Base-by-base conservation (phyloP, 2,888 invertebrate genomes). In the Papilio elwesi region DNA sequence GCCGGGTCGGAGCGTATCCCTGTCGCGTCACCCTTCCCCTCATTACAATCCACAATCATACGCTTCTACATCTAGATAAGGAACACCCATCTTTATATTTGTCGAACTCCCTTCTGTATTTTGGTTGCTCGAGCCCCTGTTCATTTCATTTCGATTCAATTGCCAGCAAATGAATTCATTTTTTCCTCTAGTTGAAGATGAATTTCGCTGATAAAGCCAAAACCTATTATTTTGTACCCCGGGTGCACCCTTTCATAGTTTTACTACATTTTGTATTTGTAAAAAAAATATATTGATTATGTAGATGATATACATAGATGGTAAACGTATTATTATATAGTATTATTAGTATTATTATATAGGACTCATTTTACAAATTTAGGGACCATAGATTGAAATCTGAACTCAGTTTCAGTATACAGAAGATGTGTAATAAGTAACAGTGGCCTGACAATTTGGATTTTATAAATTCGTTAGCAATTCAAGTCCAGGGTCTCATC, bases 131-230 rank as follows among this genome's bases (percentile, higher is more conserved):
- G 16, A 87, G 89, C 89, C 86, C 83, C 84, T 87, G 86, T 88
- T 89, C 87, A 90, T 91, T 93, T 87, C 87, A 92, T 92, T 91
- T 85, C 89, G 83, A 90, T 92, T 91, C 90, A 89, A 93, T 92
- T 89, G 86, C 82, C 81, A 85, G 86, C 86, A 87, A 91, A 89
- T 85, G 88, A 89, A 91, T 91, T 91, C 87, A 87, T 89, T 90
- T 91, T 89, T 90, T 80, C 84, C 86, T 85, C 86, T 87, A 87
- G 87, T 86, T 85, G 82, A 78, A 87, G 91, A 92, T 92, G 85
- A 85, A 86, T 82, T 76, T 85, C 81, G 78, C 79, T 86, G 90
- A 92, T 92, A 92, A 87, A 81, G 81, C 79, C 81, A 75, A 83
- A 86, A 88, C 87, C 85, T 86, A 80, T 85, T 87, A 87, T 88